phyloP scores from a whole-genome alignment of 2,888 invertebrate genomes.

The Serrognathus titanus region DNA sequence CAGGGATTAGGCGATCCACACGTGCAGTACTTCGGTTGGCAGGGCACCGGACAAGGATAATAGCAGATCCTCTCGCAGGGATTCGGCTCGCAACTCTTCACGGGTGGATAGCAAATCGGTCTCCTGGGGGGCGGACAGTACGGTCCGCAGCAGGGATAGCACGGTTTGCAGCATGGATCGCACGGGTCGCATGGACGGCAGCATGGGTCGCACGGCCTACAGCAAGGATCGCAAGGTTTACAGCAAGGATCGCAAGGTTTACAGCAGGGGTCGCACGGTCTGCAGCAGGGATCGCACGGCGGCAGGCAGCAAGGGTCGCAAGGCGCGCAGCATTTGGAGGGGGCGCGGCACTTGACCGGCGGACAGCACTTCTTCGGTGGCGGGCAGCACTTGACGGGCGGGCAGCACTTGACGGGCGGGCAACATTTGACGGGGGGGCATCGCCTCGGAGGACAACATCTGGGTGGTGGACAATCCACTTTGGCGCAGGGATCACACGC shows the following conservation, averaged over 20 bases:
- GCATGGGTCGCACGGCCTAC: conserved; percentile 4
- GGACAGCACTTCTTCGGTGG: conserved; percentile 3
- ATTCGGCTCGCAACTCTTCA: conserved; percentile 41
- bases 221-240: conserved; percentile 7
- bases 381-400: conserved; percentile 12
- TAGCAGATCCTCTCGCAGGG: conserved; percentile 31
- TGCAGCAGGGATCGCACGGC: conserved; percentile 5
- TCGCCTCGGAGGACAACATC: conserved; percentile 16
- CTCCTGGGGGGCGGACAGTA: conserved; percentile 24
- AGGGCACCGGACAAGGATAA: conserved; percentile 22
- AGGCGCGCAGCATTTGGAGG: conserved; percentile 9
- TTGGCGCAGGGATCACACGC: conserved; percentile 23
- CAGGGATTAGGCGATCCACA: conserved; percentile 28
- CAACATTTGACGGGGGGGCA: conserved; percentile 15
- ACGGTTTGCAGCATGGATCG: conserved; percentile 12
- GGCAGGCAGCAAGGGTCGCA: conserved; percentile 2
- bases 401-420: conserved; percentile 27
- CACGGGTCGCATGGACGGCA: conserved; percentile 7
- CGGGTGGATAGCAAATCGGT: conserved; percentile 31
- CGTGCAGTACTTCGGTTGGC: conserved; percentile 28
- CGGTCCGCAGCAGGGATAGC: conserved; percentile 17
- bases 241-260: conserved; percentile 3
- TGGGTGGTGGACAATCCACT: conserved; percentile 11
- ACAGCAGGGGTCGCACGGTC: conserved; percentile 13
- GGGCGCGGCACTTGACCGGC: conserved; percentile 15